These are phyloP conservation scores for Ceratothoa steindachneri DNA, from an alignment of 2,888 invertebrate species.

Conservation along the genomic window DNA sequence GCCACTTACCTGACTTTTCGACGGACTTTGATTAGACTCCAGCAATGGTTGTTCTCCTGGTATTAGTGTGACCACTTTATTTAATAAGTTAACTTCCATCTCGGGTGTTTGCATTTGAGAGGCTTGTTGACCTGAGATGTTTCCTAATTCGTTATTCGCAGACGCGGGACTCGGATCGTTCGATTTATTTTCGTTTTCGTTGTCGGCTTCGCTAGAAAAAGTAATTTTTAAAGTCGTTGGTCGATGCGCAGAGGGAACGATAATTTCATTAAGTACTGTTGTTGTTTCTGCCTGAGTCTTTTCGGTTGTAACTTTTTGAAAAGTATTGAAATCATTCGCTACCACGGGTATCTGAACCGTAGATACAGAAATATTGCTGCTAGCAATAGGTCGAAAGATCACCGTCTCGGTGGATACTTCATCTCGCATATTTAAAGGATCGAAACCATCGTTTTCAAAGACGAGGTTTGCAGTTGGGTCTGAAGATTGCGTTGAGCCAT, in stretches of 20 bases:
- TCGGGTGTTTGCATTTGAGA: not conserved
- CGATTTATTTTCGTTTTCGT: not conserved
- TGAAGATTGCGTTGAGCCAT: not conserved
- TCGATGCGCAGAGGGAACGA: constrained; percentile 35
- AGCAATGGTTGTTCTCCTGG: not conserved
- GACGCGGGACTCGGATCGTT: not conserved
- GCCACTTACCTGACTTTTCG: constrained; percentile 17
- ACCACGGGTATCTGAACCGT: too few species aligned
- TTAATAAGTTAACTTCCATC: not conserved
- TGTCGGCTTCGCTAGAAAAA: not conserved
- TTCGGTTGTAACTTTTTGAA: not conserved
- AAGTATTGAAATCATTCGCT: not conserved
- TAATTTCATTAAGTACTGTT: not conserved
- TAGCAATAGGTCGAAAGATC: too few species aligned
- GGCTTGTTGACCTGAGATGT: not conserved
- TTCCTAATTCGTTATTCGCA: not conserved
- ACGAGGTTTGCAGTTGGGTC: not conserved
- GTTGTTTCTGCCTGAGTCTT: not conserved
- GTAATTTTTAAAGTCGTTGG: constrained; percentile 45
- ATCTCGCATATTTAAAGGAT: too few species aligned
- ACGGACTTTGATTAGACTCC: not conserved
- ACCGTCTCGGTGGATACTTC: too few species aligned
- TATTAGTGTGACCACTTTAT: not conserved
- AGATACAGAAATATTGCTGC: too few species aligned
- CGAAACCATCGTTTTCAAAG: not conserved